Evolutionary conservation across 2,888 invertebrate genomes (phyloP), one percentile per base, ranked within the genome.

Genomic region (Dryobota labecula): DNA sequence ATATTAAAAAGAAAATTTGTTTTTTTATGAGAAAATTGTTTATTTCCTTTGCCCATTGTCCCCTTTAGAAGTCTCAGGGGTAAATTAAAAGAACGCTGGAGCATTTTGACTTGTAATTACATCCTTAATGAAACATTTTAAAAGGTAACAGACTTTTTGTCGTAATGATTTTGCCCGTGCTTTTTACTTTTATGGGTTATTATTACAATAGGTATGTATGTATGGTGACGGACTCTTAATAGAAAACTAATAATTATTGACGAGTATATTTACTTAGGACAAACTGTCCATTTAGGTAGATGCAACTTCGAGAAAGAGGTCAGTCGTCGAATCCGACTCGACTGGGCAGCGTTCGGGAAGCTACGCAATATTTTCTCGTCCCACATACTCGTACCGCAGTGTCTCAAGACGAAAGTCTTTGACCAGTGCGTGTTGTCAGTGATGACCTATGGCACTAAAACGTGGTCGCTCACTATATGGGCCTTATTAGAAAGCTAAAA

Each of bases 21-120:
- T 80, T 85, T 83, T 82, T 84, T 85, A 76, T 70, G 58, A 80
- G 56, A 84, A 83, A 83, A 82, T 82, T 82, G 81, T 85, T 85
- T 84, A 80, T 85, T 87, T 83, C 82, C 80, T 53, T 51, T 62
- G 38, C 41, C 80, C 75, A 84, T 88, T 87, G 89, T 88, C 81
- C 82, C 76, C 64, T 80, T 81, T 76, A 72, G 58, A 58, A 74
- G 78, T 85, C 80, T 83, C 78, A 82, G 76, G 69, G 76, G 76
- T 74, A 77, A 88, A 90, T 88, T 88, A 89, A 88, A 87, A 82
- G 80, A 74, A 81, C 83, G 80, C 82, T 78, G 84, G 83, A 60
- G 82, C 76, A 90, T 89, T 90, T 86, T 75, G 83, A 79, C 83
- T 88, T 86, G 87, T 90, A 91, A 91, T 91, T 90, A 89, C 87